Percentiles rank a stretch among this genome's conserved stretches.
Conservation (phyloP, 2,113 vertebrate species). For the Actenoides lindsayi region DNA sequence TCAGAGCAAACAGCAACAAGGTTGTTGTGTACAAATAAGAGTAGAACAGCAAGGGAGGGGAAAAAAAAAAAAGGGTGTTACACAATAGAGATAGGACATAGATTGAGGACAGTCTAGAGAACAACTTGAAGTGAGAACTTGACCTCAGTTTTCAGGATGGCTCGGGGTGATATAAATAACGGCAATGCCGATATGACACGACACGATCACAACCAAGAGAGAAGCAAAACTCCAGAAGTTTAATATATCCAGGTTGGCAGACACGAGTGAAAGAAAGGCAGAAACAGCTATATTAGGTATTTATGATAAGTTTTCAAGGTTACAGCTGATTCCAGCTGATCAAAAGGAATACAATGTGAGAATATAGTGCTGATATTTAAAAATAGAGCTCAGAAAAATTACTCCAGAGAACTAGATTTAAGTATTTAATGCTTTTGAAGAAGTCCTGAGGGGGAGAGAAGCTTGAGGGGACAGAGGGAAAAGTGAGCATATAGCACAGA, state of each 20-base stretch:
- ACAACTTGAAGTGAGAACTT: not conserved
- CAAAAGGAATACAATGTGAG: not conserved
- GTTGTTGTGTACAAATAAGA: not conserved
- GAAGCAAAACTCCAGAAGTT: not conserved
- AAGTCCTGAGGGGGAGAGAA: not conserved
- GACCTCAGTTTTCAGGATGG: not conserved
- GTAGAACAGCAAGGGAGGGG: not conserved
- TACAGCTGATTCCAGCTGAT: not conserved
- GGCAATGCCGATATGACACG: not conserved
- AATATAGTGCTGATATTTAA: not conserved
- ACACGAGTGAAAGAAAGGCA: not conserved
- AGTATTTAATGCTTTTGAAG: not conserved
- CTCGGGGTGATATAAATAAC: not conserved
- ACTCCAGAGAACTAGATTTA: not conserved
- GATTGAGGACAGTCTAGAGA: not conserved
- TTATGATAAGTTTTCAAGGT: not conserved
- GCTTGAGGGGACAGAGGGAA: not conserved
- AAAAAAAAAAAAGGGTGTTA: not conserved
- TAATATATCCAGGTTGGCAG: not conserved
- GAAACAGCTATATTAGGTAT: not conserved
- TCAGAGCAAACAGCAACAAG: not conserved
- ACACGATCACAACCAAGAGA: not conserved
- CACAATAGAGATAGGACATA: not conserved
- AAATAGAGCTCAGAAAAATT: not conserved
- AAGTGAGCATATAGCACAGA: accelerated